These are phyloP conservation scores for Orbicella faveolata DNA, from an alignment of 64 coral and sea anemone species.

Conservation along the genomic window DNA sequence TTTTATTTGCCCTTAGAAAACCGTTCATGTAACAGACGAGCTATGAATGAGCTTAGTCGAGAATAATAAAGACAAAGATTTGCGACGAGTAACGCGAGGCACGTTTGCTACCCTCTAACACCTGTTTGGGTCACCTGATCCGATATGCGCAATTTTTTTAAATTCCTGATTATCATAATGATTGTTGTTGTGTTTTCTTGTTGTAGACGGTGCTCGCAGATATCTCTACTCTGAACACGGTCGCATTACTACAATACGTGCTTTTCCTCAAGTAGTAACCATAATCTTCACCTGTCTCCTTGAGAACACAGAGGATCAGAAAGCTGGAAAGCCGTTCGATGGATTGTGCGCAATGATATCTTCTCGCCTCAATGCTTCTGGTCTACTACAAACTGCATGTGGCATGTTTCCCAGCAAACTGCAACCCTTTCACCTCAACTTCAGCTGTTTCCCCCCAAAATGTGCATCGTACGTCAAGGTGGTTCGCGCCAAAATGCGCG, in stretches of 20 bases:
- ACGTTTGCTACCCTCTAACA: too few relatives aligned
- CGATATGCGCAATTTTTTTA: background rate
- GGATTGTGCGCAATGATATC: background rate
- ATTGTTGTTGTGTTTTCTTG: background rate
- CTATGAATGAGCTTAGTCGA: too few relatives aligned
- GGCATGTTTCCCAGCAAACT: too few relatives aligned
- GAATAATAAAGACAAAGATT: too few relatives aligned
- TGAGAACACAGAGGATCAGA: background rate
- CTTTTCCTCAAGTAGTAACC: conserved; percentile 63
- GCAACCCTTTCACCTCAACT: too few relatives aligned
- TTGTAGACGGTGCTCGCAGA: conserved; percentile 80
- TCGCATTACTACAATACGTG: conserved; percentile 72
- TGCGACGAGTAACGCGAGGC: too few relatives aligned
- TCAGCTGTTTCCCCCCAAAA: background rate
- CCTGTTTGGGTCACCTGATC: too few relatives aligned
- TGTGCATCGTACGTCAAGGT: background rate
- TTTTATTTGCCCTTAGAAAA: too few relatives aligned
- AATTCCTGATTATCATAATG: background rate
- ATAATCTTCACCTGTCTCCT: background rate
- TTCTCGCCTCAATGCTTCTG: background rate
- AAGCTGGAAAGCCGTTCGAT: background rate
- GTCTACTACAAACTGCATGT: background rate
- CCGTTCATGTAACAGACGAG: too few relatives aligned
- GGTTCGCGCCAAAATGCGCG: background rate
- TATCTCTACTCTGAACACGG: conserved; percentile 73